Evolutionary conservation across 2,888 invertebrate genomes (phyloP).

Genomic region (Chrysolina oricalcia): DNA sequence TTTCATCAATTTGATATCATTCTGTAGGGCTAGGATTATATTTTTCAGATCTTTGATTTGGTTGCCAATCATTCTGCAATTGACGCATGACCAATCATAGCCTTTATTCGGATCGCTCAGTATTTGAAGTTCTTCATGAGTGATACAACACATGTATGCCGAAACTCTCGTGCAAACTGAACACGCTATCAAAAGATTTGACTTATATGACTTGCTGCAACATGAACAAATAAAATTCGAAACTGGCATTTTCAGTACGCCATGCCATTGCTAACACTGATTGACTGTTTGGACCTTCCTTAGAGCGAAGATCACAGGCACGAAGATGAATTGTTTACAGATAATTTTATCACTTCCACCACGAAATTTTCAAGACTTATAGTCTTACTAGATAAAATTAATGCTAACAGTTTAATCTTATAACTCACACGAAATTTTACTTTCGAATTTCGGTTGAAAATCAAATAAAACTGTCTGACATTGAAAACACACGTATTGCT

Average conservation of each 20-base stretch:
- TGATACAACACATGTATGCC: background rate
- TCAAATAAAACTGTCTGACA: too few species aligned
- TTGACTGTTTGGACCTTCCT: too few species aligned
- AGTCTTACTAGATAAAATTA: too few species aligned
- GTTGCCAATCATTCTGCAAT: constrained; percentile 17
- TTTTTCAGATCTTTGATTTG: constrained; percentile 9
- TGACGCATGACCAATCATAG: constrained; percentile 7
- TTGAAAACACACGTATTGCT: too few species aligned
- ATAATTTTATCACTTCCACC: too few species aligned
- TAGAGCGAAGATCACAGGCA: too few species aligned
- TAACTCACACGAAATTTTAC: too few species aligned
- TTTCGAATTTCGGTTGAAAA: too few species aligned
- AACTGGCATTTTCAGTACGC: constrained; percentile 8
- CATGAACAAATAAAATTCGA: constrained; percentile 10
- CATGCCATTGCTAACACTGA: background rate
- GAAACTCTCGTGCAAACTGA: constrained; percentile 1
- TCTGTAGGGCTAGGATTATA: background rate
- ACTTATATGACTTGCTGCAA: constrained; percentile 13
- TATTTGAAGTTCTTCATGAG: background rate
- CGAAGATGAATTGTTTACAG: too few species aligned
- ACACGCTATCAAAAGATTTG: background rate
- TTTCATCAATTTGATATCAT: constrained; percentile 6
- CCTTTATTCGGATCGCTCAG: constrained; percentile 1
- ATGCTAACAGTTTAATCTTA: too few species aligned
- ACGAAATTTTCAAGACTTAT: too few species aligned